Evolutionary conservation across 2,113 vertebrate genomes (phyloP).

Genomic region (Chaetodon trifascialis): DNA sequence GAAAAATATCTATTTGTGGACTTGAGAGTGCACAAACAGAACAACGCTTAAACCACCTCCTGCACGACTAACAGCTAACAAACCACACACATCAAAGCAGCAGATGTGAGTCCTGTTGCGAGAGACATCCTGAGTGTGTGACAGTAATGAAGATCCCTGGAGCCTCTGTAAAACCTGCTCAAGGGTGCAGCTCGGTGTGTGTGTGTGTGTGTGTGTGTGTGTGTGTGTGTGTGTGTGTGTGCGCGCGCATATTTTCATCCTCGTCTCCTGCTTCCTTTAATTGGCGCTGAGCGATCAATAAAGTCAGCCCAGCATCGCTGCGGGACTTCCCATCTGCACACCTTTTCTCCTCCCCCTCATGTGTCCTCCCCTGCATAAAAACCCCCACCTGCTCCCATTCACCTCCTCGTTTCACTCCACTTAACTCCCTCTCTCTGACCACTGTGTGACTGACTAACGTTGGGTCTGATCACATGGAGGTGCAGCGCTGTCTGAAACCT

Average conservation of each 20-base stretch:
- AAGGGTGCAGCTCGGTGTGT: background rate
- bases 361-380: background rate
- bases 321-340: background rate
- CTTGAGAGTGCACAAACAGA: too few species aligned
- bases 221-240: background rate
- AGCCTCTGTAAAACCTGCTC: slow-evolving; percentile 55
- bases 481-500: background rate
- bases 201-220: background rate
- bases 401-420: background rate
- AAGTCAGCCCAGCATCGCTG: slow-evolving; percentile 6
- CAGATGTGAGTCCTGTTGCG: slow-evolving; percentile 44
- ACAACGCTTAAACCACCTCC: too few species aligned
- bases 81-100: slow-evolving; percentile 39
- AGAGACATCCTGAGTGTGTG: slow-evolving; percentile 19
- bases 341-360: background rate
- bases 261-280: slow-evolving; percentile 48
- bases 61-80: background rate
- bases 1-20: too few species aligned
- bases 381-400: background rate
- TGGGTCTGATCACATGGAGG: too few species aligned
- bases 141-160: slow-evolving; percentile 61
- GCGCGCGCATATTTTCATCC: slow-evolving; percentile 10
- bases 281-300: slow-evolving; percentile 63
- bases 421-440: background rate
- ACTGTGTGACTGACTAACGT: background rate